Percentiles rank a stretch among this genome's conserved stretches.
Conservation (phyloP, 2,113 vertebrate species). For the Xyrauchen texanus region DNA sequence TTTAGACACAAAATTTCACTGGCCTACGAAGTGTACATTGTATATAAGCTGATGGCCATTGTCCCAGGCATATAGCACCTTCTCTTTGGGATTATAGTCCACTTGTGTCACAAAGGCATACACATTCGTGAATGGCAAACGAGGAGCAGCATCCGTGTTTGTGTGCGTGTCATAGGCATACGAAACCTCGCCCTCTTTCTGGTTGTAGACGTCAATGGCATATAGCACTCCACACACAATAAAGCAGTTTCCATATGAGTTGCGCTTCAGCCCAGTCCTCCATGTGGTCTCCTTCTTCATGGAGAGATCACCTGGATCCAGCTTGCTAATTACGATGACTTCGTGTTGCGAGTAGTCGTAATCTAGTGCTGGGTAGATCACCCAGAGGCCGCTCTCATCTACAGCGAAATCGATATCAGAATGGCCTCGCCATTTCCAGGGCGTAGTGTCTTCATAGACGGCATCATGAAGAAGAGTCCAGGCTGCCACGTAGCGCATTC, state of each 20-base stretch:
- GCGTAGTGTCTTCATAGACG: conserved; percentile 90
- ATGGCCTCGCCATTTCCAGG: conserved; percentile 97
- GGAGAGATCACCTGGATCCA: conserved; percentile 89
- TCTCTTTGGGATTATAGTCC: conserved; percentile 97
- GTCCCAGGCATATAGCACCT: conserved; percentile 94
- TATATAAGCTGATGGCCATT: conserved; percentile 96
- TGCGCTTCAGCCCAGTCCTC: conserved; percentile 87
- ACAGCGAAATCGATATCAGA: conserved; percentile 96
- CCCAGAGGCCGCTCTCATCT: conserved; percentile 97
- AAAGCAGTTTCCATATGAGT: conserved; percentile 94
- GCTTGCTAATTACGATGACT: conserved; percentile 88
- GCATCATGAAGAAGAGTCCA: conserved; percentile 91
- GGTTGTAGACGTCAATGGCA: conserved; percentile 87
- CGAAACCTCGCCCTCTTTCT: conserved; percentile 86
- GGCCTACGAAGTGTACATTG: conserved; percentile 83
- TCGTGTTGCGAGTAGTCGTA: conserved; percentile 87
- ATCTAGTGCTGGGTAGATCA: conserved; percentile 89
- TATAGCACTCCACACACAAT: conserved; percentile 95
- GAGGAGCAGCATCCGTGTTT: conserved; percentile 83
- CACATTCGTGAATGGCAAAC: conserved; percentile 87
- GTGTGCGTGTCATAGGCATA: conserved; percentile 97
- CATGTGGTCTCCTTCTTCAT: conserved; percentile 90
- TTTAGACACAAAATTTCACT: conserved; percentile 59
- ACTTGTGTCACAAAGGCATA: conserved; percentile 91
- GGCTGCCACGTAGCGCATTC: conserved; percentile 87